These are phyloP conservation scores for Mya arenaria DNA, from an alignment of 1,140 invertebrate species.

Conservation along the genomic window DNA sequence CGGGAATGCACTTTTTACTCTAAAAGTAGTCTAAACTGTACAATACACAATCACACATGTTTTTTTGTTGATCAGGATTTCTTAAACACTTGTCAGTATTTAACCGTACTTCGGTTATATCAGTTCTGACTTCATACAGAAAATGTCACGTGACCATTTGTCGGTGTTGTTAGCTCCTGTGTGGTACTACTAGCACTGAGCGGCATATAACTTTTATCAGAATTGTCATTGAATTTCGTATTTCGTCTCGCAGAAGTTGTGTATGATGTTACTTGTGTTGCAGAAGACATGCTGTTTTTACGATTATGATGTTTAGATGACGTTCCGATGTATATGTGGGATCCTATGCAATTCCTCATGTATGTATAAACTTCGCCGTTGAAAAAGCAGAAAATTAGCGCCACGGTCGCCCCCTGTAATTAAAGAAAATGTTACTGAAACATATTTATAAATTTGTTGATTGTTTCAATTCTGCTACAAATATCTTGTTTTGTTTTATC, in stretches of 20 bases:
- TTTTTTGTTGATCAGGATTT: no score
- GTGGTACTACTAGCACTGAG: slow-evolving; percentile 31
- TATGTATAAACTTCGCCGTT: slow-evolving; percentile 47
- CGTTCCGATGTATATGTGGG: slow-evolving; percentile 8
- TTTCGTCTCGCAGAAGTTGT: not conserved
- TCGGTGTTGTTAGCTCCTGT: not conserved
- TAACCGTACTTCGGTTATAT: no score
- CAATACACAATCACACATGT: no score
- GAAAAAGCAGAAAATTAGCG: slow-evolving; percentile 41
- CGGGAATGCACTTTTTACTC: no score
- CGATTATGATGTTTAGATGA: not conserved
- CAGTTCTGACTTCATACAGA: no score
- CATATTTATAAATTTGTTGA: not conserved
- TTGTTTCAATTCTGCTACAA: no score
- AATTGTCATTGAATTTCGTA: slow-evolving; percentile 13
- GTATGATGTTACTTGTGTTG: slow-evolving; percentile 30
- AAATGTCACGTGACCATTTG: slow-evolving; percentile 44
- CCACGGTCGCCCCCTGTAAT: slow-evolving; percentile 30
- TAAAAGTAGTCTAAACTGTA: no score
- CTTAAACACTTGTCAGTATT: no score
- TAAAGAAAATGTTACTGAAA: not conserved
- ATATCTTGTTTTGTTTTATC: no score
- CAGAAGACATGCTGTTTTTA: slow-evolving; percentile 40
- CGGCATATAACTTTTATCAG: slow-evolving; percentile 28
- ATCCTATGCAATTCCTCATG: slow-evolving; percentile 1